Base-by-base conservation (phyloP, 2,888 invertebrate genomes). In the Rhyacophila evoluta region DNA sequence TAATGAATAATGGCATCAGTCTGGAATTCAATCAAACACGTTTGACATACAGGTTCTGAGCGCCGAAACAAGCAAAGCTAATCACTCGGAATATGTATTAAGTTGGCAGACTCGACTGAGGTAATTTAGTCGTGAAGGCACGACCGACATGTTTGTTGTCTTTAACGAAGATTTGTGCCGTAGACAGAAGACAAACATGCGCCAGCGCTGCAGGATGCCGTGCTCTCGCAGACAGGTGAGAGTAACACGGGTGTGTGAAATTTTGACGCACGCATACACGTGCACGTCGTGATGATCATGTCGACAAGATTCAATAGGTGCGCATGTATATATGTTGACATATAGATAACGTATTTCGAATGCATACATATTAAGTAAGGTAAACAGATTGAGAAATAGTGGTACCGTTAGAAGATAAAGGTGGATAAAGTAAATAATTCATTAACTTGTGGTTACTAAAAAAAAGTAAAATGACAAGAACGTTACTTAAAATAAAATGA, bases 191-290 rank as follows among this genome's bases (percentile, higher is more conserved):
- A 55, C 55, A 55, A 55, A 55, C 55, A 55, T 19, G 25, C 4
- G 55, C 15, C 55, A 19, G 25, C 55, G 25, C 55, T 19, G 8
- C 55, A 19, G 25, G 55, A 12, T 19, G 19, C 12, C 55, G 55
- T 25, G 25, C 19, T 19, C 19, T 19, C 10, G 25, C 55, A 55
- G 19, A 25, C 19, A 55, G 55, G 55, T 55, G 55, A 55, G 55
- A 55, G 55, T 55, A 55, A 55, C 55, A 55, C 55, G 19, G 55
- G 55, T 25, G 55, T 55, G 55, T 55, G 55, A 55, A 55, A 55
- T 19, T 55, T 55, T n/a, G 8, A 55, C 8, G 8, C 55, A 55
- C 19, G 55, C 1, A 6, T 33, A 33, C 29, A 33, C 6, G 4
- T 33, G 8, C 55, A 55, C 19, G 55, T 1, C 38, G 41, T 41